phyloP scores from a whole-genome alignment of 2,113 vertebrate species.

The Apteryx owenii region DNA sequence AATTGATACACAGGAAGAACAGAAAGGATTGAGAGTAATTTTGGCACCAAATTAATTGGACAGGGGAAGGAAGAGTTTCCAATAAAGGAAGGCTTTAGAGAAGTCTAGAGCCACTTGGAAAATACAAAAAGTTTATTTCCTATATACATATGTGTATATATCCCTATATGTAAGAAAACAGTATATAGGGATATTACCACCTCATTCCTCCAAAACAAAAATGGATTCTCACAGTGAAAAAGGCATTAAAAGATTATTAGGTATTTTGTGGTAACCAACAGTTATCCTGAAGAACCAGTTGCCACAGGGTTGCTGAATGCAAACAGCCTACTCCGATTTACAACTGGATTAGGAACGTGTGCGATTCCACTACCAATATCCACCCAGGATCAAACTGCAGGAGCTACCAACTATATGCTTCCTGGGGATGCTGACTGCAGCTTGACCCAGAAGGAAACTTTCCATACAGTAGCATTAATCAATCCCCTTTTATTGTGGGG shows the following conservation, averaged over 20 bases:
- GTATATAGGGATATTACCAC: background rate
- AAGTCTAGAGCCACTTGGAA: background rate
- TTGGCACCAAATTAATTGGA: background rate
- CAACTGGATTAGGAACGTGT: background rate
- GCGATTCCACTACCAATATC: background rate
- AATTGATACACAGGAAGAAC: background rate
- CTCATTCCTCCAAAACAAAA: background rate
- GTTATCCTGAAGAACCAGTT: background rate
- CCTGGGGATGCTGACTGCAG: background rate
- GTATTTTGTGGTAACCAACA: background rate
- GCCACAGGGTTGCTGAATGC: background rate
- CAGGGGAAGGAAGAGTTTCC: background rate
- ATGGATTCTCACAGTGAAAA: background rate
- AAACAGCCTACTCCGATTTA: background rate
- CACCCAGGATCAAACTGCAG: background rate
- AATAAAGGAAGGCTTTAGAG: background rate
- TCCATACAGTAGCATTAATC: accelerated
- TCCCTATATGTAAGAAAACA: background rate
- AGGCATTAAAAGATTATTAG: background rate
- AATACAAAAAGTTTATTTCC: background rate
- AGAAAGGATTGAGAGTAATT: background rate
- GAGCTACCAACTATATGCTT: background rate
- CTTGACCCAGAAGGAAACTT: background rate
- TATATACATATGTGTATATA: background rate
- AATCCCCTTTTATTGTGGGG: background rate